Evolutionary conservation across 2,797 vertebrate genomes (phyloP).

Genomic region (Catostomus latipinnis): DNA sequence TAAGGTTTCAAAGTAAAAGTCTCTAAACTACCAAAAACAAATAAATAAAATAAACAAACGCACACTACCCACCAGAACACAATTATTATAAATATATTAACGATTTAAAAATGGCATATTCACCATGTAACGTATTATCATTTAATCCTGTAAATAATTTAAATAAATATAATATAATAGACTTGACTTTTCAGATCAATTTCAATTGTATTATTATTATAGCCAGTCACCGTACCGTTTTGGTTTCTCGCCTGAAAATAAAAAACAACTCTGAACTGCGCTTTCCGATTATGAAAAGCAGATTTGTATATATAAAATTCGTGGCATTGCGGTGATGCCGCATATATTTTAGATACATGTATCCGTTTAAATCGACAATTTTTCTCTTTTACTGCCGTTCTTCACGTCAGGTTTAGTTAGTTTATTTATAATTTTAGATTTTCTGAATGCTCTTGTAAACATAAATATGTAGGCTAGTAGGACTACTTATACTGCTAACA

Average conservation of each 20-base stretch:
- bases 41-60: not conserved
- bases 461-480: not conserved
- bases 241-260: not conserved
- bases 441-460: not conserved
- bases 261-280: not conserved
- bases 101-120: too few relatives aligned
- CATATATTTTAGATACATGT: not conserved
- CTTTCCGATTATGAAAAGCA: not conserved
- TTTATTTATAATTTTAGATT: not conserved
- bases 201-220: not conserved
- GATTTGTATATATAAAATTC: not conserved
- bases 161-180: too few relatives aligned
- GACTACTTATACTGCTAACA: not conserved
- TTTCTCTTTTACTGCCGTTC: not conserved
- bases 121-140: too few relatives aligned
- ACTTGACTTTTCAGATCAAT: too few relatives aligned
- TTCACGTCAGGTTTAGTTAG: not conserved
- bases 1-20: slow-evolving; percentile 16
- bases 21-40: not conserved
- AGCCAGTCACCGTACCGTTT: not conserved
- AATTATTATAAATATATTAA: not conserved
- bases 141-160: too few relatives aligned
- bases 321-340: not conserved
- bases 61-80: not conserved
- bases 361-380: not conserved